These are phyloP conservation scores for Talpa occidentalis DNA, from an alignment of 2,113 vertebrate genomes.

Conservation along the genomic window DNA sequence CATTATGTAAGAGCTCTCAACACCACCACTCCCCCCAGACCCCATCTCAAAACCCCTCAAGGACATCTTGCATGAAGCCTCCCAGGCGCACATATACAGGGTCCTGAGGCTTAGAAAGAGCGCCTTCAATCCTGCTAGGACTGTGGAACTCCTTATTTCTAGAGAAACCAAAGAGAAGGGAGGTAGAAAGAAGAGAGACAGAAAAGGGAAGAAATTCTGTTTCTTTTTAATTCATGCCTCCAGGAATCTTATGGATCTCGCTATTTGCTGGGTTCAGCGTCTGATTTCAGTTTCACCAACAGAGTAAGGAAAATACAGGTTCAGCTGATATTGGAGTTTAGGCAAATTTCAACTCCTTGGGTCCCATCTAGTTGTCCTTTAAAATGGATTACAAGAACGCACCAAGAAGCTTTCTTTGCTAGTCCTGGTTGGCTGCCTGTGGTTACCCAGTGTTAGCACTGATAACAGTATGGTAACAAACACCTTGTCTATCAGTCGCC, in stretches of 20 bases:
- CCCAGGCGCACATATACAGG: neutral
- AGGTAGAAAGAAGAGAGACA: neutral
- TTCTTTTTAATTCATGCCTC: neutral
- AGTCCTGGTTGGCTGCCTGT: neutral
- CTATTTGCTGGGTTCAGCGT: neutral
- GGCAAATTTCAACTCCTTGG: neutral
- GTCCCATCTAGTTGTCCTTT: neutral
- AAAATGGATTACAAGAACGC: neutral
- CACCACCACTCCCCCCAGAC: neutral
- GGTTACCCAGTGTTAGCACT: neutral
- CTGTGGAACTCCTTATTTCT: neutral
- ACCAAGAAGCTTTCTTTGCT: neutral
- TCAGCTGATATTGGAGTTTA: neutral
- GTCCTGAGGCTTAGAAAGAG: neutral
- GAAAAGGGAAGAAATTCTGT: neutral
- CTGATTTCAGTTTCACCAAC: neutral
- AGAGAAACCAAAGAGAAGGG: neutral
- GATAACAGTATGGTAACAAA: neutral
- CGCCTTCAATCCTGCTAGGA: neutral
- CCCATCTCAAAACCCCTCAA: slow-evolving; percentile 40
- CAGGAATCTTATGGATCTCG: neutral
- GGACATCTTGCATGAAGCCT: neutral
- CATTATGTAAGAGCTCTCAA: slow-evolving; percentile 53
- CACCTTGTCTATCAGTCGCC: neutral
- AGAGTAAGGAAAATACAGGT: neutral